phyloP scores from a whole-genome alignment of 2,797 vertebrate species.

The Hemitrygon akajei region DNA sequence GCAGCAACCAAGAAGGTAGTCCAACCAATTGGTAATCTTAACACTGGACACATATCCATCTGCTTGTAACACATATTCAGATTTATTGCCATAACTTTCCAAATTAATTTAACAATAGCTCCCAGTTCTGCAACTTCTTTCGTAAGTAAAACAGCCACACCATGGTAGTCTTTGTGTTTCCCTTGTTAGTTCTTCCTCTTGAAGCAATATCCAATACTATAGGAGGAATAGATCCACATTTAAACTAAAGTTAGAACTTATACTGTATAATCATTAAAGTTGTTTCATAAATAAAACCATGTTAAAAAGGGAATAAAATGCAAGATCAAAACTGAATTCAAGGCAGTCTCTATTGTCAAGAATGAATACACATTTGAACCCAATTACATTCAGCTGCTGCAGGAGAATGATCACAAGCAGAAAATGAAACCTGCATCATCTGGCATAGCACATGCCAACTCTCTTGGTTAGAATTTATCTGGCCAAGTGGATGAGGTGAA shows the following conservation, averaged over 20 bases:
- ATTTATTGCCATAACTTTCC: background rate
- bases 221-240: background rate
- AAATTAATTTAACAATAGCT: background rate
- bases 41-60: background rate
- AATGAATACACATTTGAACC: background rate
- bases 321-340: background rate
- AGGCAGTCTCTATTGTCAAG: background rate
- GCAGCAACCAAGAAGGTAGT: too few relatives aligned
- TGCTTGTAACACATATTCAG: background rate
- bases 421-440: background rate
- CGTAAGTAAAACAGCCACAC: background rate
- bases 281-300: background rate
- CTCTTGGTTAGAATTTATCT: background rate
- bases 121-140: background rate
- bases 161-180: background rate
- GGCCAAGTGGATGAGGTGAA: too few relatives aligned
- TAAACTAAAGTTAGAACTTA: background rate
- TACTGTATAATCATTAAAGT: background rate
- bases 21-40: background rate
- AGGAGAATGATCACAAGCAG: background rate
- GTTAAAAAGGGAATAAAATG: background rate
- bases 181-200: background rate
- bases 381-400: background rate
- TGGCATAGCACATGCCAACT: background rate
- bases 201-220: background rate